Base-by-base conservation (phyloP, 1,140 invertebrate genomes). In the Harpegnathos saltator region DNA sequence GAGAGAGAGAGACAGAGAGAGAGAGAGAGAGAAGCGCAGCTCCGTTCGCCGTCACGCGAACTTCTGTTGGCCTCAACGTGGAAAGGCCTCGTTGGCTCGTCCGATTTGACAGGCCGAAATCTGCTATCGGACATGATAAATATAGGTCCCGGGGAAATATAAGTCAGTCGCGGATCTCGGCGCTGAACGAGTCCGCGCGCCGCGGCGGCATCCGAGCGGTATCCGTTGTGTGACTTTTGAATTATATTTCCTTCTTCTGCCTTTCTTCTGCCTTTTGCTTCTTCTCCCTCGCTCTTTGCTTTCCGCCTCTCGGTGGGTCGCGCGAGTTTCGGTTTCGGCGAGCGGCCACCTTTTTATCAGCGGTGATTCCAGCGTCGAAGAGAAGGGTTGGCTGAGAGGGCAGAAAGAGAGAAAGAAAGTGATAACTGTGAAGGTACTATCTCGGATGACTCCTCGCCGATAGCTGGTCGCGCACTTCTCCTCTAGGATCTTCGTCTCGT, bases 61-160 rank as follows among this genome's bases (percentile, higher is more conserved):
- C 80, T 78, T n/a, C 29, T 73, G 50, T 59, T 63, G 44, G 62
- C 62, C 54, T 48, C 69, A 38, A 74, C 2, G 61, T 80, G 77
- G 61, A 80, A 84, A 81, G 83, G 54, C 65, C 77, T 89, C 58
- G 85, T 89, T 90, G 74, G 77, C 63, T 85, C 69, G 75, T 72
- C 83, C 81, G 84, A 89, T 85, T 68, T 89, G 87, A 89, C 85
- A 88, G 88, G 66, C 84, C 86, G 81, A 90, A 90, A 89, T 88
- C 78, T 88, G 75, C 86, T 89, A 62, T 82, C 22, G 26, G 56
- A 63, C 62, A 72, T 44, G 68, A 82, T 73, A 82, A 73, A 82
- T 82, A 82, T 82, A 82, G 68, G 78, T 69, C 72, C 19, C n/a
- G 54, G 12, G 29, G 12, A 75, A 86, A 85, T 86, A 56, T 86